Evolutionary conservation across 1,140 invertebrate species (phyloP), one percentile per base, ranked within the genome.

Genomic region (Homarus americanus): DNA sequence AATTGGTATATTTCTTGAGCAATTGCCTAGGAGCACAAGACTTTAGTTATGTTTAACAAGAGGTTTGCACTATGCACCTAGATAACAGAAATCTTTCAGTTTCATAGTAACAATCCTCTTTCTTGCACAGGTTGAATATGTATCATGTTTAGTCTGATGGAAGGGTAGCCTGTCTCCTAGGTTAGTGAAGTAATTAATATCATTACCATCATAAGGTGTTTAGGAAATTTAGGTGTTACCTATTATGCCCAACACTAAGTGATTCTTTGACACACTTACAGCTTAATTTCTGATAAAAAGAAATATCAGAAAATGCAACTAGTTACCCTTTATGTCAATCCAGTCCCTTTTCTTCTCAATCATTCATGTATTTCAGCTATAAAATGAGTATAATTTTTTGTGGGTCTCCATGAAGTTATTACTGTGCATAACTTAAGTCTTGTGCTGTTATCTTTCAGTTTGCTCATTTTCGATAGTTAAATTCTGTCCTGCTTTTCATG

Each of bases 401-500:
- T 69, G 28, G 5, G n/a, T 69, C 32, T 32, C 28, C 63, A 69
- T 69, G 24, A 32, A 69, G 28, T 69, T 24, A 69, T 28, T 69
- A 9, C 63, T 69, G 5, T 69, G 63, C 12, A 28, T 28, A 34
- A 28, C 63, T 69, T 69, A 69, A 9, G 10, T 17, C 63, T 49
- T 49, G 28, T 32, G n/a, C n/a, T 69, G 9, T 32, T 69, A 32
- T 69, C 24, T 28, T 82, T 34, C 53, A 5, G 34, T 82, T 32
- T 82, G 32, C 20, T 63, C 44, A 28, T 82, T 34, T 63, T 82
- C 53, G 3, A 9, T 63, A 63, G 79, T n/a, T 86, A 40, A 73
- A 73, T 86, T 80, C 69, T 75, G n/a, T 86, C 53, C 36, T 86
- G 83, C 83, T 86, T 86, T 44, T 75, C 49, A 20, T 49, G n/a